Percentiles rank a stretch among this genome's conserved stretches.
These are phyloP conservation scores for Premnoplex brunnescens DNA, from an alignment of 2,797 vertebrate species.

Conservation along the genomic window DNA sequence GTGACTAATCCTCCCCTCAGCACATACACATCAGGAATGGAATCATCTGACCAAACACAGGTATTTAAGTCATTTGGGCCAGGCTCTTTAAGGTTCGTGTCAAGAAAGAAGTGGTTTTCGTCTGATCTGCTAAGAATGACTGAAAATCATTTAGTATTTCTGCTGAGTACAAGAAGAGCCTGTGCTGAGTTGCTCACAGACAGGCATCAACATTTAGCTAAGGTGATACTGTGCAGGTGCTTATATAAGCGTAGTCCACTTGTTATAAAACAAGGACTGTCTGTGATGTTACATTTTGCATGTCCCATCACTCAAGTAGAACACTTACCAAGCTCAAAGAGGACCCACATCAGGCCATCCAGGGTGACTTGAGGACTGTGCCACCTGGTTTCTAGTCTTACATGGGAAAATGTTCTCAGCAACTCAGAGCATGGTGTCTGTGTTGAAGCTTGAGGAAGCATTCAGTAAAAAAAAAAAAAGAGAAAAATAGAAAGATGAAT, in stretches of 20 bases:
- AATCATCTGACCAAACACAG: neutral
- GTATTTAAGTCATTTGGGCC: neutral
- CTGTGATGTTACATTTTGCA: neutral
- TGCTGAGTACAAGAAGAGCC: neutral
- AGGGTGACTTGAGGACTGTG: neutral
- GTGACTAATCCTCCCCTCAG: neutral
- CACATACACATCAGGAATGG: neutral
- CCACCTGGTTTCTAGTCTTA: neutral
- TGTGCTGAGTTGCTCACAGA: neutral
- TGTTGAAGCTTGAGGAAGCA: neutral
- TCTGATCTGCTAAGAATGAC: neutral
- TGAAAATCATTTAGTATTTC: neutral
- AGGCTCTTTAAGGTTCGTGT: neutral
- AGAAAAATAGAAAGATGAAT: neutral
- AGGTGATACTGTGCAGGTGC: neutral
- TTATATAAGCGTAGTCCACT: neutral
- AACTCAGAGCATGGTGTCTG: neutral
- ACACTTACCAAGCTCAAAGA: neutral
- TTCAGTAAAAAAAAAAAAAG: neutral
- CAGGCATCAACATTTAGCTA: neutral
- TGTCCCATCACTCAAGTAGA: neutral
- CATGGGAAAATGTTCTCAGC: accelerated
- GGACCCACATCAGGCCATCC: neutral
- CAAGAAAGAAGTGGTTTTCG: neutral
- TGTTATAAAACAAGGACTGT: neutral